Conservation (phyloP, 2,113 vertebrate species). For the Corythoichthys intestinalis region DNA sequence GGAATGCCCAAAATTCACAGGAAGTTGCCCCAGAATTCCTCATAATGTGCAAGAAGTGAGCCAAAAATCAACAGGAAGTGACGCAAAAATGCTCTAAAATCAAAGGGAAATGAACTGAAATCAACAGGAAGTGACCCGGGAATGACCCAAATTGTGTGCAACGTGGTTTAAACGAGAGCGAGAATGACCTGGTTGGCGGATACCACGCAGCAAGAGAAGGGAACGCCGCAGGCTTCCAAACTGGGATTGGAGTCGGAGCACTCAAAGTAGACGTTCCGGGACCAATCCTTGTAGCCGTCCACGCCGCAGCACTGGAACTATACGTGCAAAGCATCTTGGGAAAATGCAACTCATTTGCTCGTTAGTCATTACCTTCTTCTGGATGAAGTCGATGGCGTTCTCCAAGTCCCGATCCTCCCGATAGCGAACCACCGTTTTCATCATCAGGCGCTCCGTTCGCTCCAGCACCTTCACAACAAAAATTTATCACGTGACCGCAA, state of each 20-base stretch:
- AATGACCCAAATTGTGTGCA: too few species aligned
- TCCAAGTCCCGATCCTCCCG: slow-evolving; percentile 78
- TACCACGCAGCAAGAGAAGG: slow-evolving; percentile 76
- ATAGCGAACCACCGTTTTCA: slow-evolving; percentile 65
- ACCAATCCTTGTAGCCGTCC: slow-evolving; percentile 72
- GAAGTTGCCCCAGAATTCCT: too few species aligned
- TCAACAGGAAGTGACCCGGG: too few species aligned
- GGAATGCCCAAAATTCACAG: too few species aligned
- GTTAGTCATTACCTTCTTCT: slow-evolving; percentile 74
- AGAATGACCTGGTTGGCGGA: slow-evolving; percentile 64
- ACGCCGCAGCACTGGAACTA: slow-evolving; percentile 82
- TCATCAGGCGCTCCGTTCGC: slow-evolving; percentile 67
- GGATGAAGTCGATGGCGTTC: slow-evolving; percentile 79
- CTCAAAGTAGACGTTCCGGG: slow-evolving; percentile 74
- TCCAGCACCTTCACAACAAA: slow-evolving; percentile 54
- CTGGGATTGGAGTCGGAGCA: slow-evolving; percentile 74
- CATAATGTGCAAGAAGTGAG: too few species aligned
- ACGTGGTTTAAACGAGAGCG: too few species aligned
- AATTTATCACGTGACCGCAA: not conserved
- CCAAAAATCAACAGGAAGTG: too few species aligned
- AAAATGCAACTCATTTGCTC: not conserved
- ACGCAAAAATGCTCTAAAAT: too few species aligned
- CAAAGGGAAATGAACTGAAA: too few species aligned
- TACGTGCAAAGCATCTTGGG: not conserved
- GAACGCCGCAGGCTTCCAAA: slow-evolving; percentile 76